These are phyloP conservation scores for Dendrolimus kikuchii DNA, from an alignment of 1,140 invertebrate species.

Conservation along the genomic window DNA sequence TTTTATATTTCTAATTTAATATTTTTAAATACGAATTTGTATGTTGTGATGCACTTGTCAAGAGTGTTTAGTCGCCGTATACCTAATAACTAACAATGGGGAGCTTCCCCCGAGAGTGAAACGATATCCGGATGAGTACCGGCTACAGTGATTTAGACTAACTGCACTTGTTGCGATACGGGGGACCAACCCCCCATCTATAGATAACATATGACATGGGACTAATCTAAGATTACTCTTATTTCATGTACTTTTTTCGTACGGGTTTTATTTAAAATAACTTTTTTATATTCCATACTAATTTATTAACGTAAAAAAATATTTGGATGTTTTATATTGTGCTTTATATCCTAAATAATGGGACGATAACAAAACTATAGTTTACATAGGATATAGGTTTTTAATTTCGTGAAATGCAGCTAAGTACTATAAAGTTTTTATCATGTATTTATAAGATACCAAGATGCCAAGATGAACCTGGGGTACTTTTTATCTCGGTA, in stretches of 20 bases:
- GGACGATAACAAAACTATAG: too few relatives aligned
- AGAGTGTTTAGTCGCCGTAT: constrained; percentile 20
- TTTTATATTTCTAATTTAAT: too few relatives aligned
- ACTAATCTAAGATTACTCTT: constrained; percentile 46
- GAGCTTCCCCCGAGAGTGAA: constrained; percentile 50
- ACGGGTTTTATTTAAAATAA: background rate
- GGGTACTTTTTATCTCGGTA: too few relatives aligned
- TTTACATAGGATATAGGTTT: too few relatives aligned
- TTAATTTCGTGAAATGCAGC: too few relatives aligned
- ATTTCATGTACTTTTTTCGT: constrained; percentile 30
- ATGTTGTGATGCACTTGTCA: constrained; percentile 27
- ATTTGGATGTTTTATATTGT: too few relatives aligned
- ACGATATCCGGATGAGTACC: constrained; percentile 34
- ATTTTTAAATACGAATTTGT: background rate
- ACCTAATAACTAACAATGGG: constrained; percentile 43
- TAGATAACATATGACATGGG: constrained; percentile 45
- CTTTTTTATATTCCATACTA: too few relatives aligned
- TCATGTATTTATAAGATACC: too few relatives aligned
- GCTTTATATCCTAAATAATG: too few relatives aligned
- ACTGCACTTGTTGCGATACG: constrained; percentile 58
- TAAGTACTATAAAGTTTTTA: too few relatives aligned
- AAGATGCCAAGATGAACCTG: too few relatives aligned
- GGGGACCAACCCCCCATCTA: constrained; percentile 15
- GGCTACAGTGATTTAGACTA: constrained; percentile 59
- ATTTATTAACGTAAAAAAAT: too few relatives aligned